Percentiles rank a stretch among this genome's conserved stretches.
phyloP scores from a whole-genome alignment of 1,140 invertebrate species.

The Cylas formicarius region DNA sequence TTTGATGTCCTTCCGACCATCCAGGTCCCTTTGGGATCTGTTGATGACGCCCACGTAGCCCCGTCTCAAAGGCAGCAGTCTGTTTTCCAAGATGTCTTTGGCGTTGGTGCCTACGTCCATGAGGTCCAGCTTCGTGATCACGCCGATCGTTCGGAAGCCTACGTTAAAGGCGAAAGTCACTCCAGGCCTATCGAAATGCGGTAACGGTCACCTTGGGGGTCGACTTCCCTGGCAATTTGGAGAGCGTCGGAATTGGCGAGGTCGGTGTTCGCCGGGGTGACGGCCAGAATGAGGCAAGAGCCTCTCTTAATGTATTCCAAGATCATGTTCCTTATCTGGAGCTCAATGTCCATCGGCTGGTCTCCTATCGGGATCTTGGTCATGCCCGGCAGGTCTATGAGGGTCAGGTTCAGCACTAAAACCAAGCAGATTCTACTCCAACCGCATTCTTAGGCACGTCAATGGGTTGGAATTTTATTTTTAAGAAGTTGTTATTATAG shows the following conservation, averaged over 20 bases:
- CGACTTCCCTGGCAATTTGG: slow-evolving; percentile 90
- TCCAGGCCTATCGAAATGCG: background rate
- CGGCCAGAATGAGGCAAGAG: slow-evolving; percentile 89
- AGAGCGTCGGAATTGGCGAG: slow-evolving; percentile 94
- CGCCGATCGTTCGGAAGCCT: slow-evolving; percentile 95
- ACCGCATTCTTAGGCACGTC: too few relatives aligned
- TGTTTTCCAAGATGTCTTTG: slow-evolving; percentile 95
- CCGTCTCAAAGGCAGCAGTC: slow-evolving; percentile 85
- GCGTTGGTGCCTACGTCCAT: slow-evolving; percentile 99
- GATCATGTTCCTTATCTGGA: slow-evolving; percentile 91
- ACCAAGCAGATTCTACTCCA: too few relatives aligned
- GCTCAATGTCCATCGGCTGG: slow-evolving; percentile 88
- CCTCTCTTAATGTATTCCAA: slow-evolving; percentile 90
- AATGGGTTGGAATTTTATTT: too few relatives aligned
- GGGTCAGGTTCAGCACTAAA: slow-evolving; percentile 84
- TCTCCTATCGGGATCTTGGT: slow-evolving; percentile 96
- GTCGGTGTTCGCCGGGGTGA: slow-evolving; percentile 95
- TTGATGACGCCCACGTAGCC: slow-evolving; percentile 99
- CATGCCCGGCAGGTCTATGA: slow-evolving; percentile 92
- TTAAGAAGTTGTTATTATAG: too few relatives aligned
- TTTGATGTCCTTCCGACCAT: slow-evolving; percentile 94
- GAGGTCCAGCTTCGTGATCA: slow-evolving; percentile 98
- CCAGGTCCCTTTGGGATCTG: slow-evolving; percentile 96
- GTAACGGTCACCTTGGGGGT: slow-evolving; percentile 79
- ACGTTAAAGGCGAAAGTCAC: slow-evolving; percentile 4